A percentile compares a stretch with the other conserved stretches of the same genome.
These are phyloP conservation scores for Leptinotarsa defecta DNA, from an alignment of 1,140 invertebrate genomes.

Conservation along the genomic window DNA sequence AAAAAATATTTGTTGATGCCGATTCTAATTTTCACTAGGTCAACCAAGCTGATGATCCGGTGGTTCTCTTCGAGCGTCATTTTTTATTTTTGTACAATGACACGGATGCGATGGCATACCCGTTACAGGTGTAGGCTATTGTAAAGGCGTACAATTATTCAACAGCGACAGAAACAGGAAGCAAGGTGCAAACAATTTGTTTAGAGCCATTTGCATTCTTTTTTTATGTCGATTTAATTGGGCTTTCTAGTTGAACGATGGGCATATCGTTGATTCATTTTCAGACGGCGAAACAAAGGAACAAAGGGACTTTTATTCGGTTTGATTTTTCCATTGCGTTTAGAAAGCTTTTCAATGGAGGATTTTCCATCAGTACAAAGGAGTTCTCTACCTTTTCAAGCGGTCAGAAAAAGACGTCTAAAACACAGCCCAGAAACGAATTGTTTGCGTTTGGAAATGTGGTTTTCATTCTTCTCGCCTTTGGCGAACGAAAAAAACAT, in stretches of 20 bases:
- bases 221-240: conserved; percentile 6
- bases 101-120: conserved; percentile 1
- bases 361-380: neutral
- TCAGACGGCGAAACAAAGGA: conserved; percentile 5
- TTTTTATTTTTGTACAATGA: conserved; percentile 1
- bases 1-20: too few relatives aligned
- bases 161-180: conserved; percentile 5
- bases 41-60: neutral
- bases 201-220: conserved; percentile 1
- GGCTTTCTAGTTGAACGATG: conserved; percentile 2
- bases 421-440: too few relatives aligned
- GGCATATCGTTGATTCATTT: conserved; percentile 7
- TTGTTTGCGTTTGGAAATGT: too few relatives aligned
- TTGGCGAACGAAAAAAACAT: too few relatives aligned
- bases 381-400: too few relatives aligned
- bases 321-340: neutral
- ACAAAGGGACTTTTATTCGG: conserved; percentile 2
- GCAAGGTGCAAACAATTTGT: conserved; percentile 17
- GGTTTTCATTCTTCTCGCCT: too few relatives aligned
- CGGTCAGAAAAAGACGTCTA: too few relatives aligned
- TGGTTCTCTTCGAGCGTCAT: neutral
- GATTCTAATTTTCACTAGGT: too few relatives aligned
- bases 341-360: neutral
- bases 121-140: conserved; percentile 1
- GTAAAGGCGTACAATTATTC: neutral